These are phyloP conservation scores for Lasioglossum leucozonium DNA, from an alignment of 2,888 invertebrate genomes.

Conservation along the genomic window DNA sequence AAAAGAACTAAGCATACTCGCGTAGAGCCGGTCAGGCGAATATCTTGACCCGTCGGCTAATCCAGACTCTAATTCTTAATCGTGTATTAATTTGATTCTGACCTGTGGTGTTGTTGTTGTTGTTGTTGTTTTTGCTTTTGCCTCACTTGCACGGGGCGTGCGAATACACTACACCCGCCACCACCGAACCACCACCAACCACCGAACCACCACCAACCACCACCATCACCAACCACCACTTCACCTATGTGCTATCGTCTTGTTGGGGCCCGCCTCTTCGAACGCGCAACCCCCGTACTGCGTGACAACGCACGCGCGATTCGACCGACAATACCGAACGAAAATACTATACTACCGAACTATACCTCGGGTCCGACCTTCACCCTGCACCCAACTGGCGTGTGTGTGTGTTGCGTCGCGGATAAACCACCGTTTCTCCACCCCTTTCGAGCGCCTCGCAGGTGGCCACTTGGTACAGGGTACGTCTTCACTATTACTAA, in stretches of 20 bases:
- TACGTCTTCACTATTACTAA: conserved; percentile 88
- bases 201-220: conserved; percentile 46
- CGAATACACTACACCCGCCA: conserved; percentile 73
- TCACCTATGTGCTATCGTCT: conserved; percentile 75
- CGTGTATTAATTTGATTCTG: conserved; percentile 68
- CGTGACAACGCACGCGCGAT: conserved; percentile 50
- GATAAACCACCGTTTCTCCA: conserved; percentile 78
- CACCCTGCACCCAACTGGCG: conserved; percentile 62
- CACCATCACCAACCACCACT: conserved; percentile 49
- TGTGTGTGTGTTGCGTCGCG: conserved; percentile 60
- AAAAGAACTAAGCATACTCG: conserved; percentile 42
- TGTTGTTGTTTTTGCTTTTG: conserved; percentile 78
- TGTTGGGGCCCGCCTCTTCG: conserved; percentile 67
- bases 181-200: conserved; percentile 61
- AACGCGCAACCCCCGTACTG: conserved; percentile 59
- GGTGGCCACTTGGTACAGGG: conserved; percentile 97
- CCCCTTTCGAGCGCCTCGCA: conserved; percentile 85
- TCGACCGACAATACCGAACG: conserved; percentile 50
- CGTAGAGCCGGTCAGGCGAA: conserved; percentile 34
- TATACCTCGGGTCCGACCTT: conserved; percentile 59
- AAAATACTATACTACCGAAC: conserved; percentile 32
- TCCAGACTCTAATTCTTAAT: conserved; percentile 55
- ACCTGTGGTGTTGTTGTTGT: conserved; percentile 78
- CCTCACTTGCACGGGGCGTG: conserved; percentile 77
- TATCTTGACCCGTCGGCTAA: conserved; percentile 18